phyloP scores from a whole-genome alignment of 1,140 invertebrate species.

The Thalassaphorura encarpata region DNA sequence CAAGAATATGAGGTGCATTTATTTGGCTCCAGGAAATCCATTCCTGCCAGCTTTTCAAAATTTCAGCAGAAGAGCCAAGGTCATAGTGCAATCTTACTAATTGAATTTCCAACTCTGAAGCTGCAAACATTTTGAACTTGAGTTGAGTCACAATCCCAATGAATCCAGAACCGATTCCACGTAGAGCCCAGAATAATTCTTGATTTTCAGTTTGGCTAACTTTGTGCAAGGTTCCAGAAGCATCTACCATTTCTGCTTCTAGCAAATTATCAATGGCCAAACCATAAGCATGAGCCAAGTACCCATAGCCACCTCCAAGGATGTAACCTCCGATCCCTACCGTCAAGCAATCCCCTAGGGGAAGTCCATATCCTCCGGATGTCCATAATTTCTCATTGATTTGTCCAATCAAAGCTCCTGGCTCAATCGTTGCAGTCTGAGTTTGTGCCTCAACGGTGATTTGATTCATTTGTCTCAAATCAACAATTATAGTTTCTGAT shows the following conservation, averaged over 20 bases:
- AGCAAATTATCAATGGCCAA: neutral
- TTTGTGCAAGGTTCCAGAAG: neutral
- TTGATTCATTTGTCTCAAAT: no score
- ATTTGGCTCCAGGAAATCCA: no score
- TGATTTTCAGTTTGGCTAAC: neutral
- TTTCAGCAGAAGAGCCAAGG: no score
- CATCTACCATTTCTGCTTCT: slow-evolving; percentile 1
- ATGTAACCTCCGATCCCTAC: neutral
- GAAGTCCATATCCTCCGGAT: neutral
- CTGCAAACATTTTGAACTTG: neutral
- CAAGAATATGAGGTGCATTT: no score
- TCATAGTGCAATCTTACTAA: neutral
- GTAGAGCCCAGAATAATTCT: neutral
- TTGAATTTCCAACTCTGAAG: neutral
- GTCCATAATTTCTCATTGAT: neutral
- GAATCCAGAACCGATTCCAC: neutral
- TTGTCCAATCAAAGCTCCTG: slow-evolving; percentile 2
- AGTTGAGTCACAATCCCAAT: slow-evolving; percentile 2
- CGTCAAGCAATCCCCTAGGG: neutral
- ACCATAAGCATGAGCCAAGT: neutral
- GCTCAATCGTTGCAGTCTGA: neutral
- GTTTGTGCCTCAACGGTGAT: no score
- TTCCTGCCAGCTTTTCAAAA: no score
- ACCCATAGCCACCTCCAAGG: neutral
- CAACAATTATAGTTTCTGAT: neutral